A percentile compares a stretch with the other conserved stretches of the same genome.
Conservation (phyloP, 92 coral and sea anemone species). For the Diadumene lineata region DNA sequence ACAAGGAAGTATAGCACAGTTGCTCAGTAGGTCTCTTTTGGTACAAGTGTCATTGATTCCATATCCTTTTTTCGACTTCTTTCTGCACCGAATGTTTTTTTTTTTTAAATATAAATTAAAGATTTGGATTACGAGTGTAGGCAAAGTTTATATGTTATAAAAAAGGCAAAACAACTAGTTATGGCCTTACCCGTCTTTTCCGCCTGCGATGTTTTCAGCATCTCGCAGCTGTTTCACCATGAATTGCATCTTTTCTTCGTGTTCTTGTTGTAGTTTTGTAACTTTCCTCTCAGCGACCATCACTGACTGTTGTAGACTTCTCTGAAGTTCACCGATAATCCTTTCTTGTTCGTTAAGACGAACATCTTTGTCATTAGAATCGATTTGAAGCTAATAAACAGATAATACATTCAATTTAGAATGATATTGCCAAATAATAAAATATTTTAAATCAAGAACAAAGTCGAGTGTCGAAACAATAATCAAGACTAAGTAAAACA, state of each 20-base stretch:
- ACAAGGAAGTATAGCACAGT: too few relatives aligned
- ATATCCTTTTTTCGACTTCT: too few relatives aligned
- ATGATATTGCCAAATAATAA: background rate
- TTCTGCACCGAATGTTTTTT: too few relatives aligned
- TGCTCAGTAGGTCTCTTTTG: too few relatives aligned
- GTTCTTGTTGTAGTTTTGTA: slow-evolving; percentile 77
- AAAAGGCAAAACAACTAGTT: too few relatives aligned
- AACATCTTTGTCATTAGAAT: slow-evolving; percentile 62
- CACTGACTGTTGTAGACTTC: slow-evolving; percentile 82
- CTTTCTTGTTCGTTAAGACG: slow-evolving; percentile 88
- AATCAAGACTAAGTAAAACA: too few relatives aligned
- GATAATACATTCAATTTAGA: background rate
- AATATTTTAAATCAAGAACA: too few relatives aligned
- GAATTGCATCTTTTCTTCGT: slow-evolving; percentile 92
- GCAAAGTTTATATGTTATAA: too few relatives aligned
- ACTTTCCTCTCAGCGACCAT: slow-evolving; percentile 85
- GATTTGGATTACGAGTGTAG: too few relatives aligned
- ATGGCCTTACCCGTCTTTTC: slow-evolving; percentile 10
- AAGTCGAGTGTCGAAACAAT: background rate
- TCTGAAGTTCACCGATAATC: slow-evolving; percentile 91
- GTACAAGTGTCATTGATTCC: too few relatives aligned
- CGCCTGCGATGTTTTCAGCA: slow-evolving; percentile 47
- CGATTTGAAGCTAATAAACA: slow-evolving; percentile 30
- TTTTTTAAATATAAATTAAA: too few relatives aligned
- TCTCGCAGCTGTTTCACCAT: slow-evolving; percentile 86